Base-by-base conservation (phyloP, 2,888 invertebrate genomes). In the Acrobasis repandana region DNA sequence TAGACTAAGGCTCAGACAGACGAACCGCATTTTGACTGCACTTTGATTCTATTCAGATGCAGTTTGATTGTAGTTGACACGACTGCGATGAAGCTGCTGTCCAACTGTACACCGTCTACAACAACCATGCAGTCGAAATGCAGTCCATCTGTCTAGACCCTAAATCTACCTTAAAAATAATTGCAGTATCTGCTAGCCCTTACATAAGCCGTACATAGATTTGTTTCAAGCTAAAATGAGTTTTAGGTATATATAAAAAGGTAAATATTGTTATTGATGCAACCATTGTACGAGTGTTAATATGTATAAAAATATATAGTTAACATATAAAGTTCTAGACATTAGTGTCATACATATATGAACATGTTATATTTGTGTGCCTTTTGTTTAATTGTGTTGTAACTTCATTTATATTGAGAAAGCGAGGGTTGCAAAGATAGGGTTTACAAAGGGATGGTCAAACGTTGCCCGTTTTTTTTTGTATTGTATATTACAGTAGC, bases 271-370 rank as follows among this genome's bases (percentile, higher is more conserved):
- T 60, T 52, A 60, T 52, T 62, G 67, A 67, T 68, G 69, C 67
- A 67, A 71, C 72, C 75, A 65, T 69, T 69, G 74, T 74, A 65
- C 61, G 72, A 72, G 69, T 60, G 59, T 52, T 56, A 60, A 54
- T 67, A 64, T 68, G 64, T 70, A 66, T 69, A 67, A 67, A 67
- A 65, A 68, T 66, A 67, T 67, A 69, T 67, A 61, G 60, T 61
- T 52, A 36, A 71, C 66, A 64, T 63, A 62, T 67, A 65, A 67
- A 66, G 63, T 71, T 71, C 65, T 75, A 72, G 67, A 65, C 63
- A 63, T 63, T 66, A 69, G 66, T 65, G 61, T 54, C 64, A 66
- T 63, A 69, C 71, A 61, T 65, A 65, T 65, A 67, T 56, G 67
- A 65, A 70, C 63, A 64, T 67, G 60, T 51, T 48, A 56, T 58